Evolutionary conservation across 37 sponge, comb jelly and placozoan genomes (phyloP), one percentile per base, ranked within the genome.

Genomic region (Aplysina aerophoba): DNA sequence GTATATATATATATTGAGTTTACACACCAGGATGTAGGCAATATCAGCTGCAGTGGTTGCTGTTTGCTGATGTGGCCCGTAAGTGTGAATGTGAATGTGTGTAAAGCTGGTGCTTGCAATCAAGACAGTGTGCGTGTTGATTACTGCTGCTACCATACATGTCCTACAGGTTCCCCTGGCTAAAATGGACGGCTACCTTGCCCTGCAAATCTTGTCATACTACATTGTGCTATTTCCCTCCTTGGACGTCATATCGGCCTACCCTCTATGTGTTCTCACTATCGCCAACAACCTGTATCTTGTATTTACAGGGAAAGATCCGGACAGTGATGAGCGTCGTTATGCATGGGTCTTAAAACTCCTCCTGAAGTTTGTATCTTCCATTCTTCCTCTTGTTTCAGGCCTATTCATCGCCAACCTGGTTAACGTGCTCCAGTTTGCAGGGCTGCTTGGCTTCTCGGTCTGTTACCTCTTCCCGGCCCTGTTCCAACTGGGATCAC

Each of bases 221-320:
- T 88, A 86, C 79, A 84, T 97, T 53, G 84, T 97, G 39, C 73
- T 97, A 40, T 97, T 94, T 81, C 97, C 97, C 27, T 92, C 95
- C 27, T 25, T 97, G 58, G 97, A 97, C 61, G 91, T 97, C 36
- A n/a, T 62, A 36, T 97, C 97, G 4, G 97, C 93, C 73, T 97
- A 87, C 66, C 97, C 97, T 22, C 87, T 97, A 0, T 75, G 73
- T 20, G 93, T 94, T 21, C 62, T 85, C 78, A 79, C 88, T 22
- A 67, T 91, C 19, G 78, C 82, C 73, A 95, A 94, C 81, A 97
- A 93, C 71, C 37, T 94, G 37, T 94, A 91, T 77, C 60, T 81
- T 25, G 82, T 90, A 1, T 36, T 94, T 16, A 81, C 72, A 30
- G 90, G 94, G 0, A 44, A 77, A 35, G 94, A 92, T 68, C 88